A percentile compares a stretch with the other conserved stretches of the same genome.
phyloP scores from a whole-genome alignment of 2,888 invertebrate genomes.

The Agonum fuliginosum region DNA sequence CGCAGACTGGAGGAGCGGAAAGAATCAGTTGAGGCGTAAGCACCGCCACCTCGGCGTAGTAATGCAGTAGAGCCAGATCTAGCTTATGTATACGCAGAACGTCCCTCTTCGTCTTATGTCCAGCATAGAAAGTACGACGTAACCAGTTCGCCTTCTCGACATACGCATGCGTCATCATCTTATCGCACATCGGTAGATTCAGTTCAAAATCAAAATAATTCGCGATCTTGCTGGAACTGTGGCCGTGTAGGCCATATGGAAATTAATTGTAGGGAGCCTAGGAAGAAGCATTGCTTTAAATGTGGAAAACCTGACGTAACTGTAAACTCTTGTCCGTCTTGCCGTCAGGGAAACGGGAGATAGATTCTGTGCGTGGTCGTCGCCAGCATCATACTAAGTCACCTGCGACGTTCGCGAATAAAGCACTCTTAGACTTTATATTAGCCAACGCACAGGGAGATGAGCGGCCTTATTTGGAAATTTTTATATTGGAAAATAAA shows the following conservation, averaged over 20 bases:
- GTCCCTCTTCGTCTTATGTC: not conserved
- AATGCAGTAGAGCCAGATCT: not conserved
- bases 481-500: conserved; percentile 36
- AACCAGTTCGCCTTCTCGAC: too few relatives aligned
- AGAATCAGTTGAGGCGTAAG: not conserved
- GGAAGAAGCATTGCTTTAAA: conserved; percentile 15
- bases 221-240: conserved; percentile 41
- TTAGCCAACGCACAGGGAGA: conserved; percentile 22
- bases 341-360: conserved; percentile 19
- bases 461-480: conserved; percentile 54
- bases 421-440: conserved; percentile 44
- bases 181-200: too few relatives aligned
- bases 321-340: not conserved
- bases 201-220: too few relatives aligned
- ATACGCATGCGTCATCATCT: too few relatives aligned
- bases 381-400: not conserved
- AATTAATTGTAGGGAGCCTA: not conserved
- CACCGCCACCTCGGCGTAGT: not conserved
- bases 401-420: too few relatives aligned
- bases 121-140: not conserved
- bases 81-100: not conserved
- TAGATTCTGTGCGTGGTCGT: not conserved
- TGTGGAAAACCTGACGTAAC: conserved; percentile 30
- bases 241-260: not conserved
- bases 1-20: not conserved